Evolutionary conservation across 2,113 vertebrate genomes (phyloP).

Genomic region (Trematomus loennbergii): DNA sequence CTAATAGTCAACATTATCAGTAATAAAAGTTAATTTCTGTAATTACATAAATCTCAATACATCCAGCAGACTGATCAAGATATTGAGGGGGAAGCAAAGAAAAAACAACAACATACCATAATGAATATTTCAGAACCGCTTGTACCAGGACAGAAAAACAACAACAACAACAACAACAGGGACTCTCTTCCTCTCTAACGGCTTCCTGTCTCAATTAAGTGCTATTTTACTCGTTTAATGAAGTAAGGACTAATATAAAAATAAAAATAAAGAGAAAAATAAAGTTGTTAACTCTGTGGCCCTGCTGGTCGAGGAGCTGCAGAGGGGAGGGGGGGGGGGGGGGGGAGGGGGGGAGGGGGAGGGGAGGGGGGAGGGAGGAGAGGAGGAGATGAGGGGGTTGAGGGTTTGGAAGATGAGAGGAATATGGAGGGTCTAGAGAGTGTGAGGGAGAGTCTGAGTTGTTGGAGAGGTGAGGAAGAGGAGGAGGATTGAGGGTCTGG

Average conservation of each 20-base stretch:
- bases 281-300: slow-evolving; percentile 62
- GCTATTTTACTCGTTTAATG: slow-evolving; percentile 80
- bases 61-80: slow-evolving; percentile 89
- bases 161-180: slow-evolving; percentile 85
- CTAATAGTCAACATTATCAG: slow-evolving; percentile 86
- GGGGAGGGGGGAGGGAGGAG: slow-evolving; percentile 74
- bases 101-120: slow-evolving; percentile 70
- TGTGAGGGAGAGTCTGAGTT: too few species aligned
- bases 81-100: slow-evolving; percentile 79
- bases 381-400: slow-evolving; percentile 75
- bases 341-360: slow-evolving; percentile 77
- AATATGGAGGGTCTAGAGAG: slow-evolving; percentile 21
- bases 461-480: too few species aligned
- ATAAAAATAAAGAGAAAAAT: slow-evolving; percentile 83
- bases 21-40: slow-evolving; percentile 90
- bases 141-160: slow-evolving; percentile 86
- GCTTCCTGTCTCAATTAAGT: slow-evolving; percentile 86
- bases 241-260: slow-evolving; percentile 82
- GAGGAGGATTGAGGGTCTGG: too few species aligned
- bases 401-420: slow-evolving; percentile 86
- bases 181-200: slow-evolving; percentile 86
- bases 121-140: slow-evolving; percentile 85
- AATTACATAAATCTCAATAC: slow-evolving; percentile 88
- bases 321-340: slow-evolving; percentile 83
- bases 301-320: slow-evolving; percentile 68